phyloP scores from a whole-genome alignment of 1,140 invertebrate species.

The Drosophila auraria region DNA sequence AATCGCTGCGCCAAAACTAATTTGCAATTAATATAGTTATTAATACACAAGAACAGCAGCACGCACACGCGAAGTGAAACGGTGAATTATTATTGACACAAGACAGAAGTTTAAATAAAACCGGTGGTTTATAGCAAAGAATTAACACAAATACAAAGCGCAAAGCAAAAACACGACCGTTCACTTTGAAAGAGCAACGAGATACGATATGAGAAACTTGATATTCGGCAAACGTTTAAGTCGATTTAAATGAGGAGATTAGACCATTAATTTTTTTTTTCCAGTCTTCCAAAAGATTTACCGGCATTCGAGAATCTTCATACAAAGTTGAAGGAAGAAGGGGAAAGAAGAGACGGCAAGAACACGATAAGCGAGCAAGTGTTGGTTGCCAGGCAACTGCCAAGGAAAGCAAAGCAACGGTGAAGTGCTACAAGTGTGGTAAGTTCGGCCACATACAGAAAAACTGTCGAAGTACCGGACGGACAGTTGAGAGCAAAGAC shows the following conservation, averaged over 20 bases:
- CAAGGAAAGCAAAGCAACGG: not conserved
- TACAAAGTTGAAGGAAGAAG: not conserved
- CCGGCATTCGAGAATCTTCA: not conserved
- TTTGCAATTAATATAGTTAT: no score
- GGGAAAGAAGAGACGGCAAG: conserved; percentile 11
- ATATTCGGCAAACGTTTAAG: not conserved
- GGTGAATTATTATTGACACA: no score
- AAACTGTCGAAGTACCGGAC: not conserved
- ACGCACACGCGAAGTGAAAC: no score
- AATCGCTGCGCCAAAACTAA: no score
- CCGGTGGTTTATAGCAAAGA: no score
- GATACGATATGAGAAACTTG: no score
- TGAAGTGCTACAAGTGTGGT: not conserved
- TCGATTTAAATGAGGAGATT: conserved; percentile 7
- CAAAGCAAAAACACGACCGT: no score
- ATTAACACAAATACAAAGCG: no score
- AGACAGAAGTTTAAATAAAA: no score
- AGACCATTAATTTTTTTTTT: conserved; percentile 13
- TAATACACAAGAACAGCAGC: no score
- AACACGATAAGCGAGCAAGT: not conserved
- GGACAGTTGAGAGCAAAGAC: not conserved
- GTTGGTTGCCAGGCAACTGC: not conserved
- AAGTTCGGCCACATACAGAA: not conserved
- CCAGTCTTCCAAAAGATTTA: conserved; percentile 11
- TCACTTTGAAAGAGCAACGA: no score